These are phyloP conservation scores for Perizoma affinitatum DNA, from an alignment of 2,888 invertebrate species.

Conservation along the genomic window DNA sequence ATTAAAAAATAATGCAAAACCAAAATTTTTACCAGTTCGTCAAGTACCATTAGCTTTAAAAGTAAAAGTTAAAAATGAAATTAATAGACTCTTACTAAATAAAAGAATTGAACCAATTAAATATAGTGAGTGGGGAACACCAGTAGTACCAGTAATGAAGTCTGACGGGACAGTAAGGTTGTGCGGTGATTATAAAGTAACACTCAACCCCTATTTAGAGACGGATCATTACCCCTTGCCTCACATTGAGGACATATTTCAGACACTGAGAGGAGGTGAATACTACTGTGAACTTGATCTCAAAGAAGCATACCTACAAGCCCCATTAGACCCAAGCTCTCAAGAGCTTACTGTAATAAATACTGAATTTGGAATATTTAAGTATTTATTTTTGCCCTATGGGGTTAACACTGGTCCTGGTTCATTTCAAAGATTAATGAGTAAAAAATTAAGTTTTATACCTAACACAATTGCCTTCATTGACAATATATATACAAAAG, in stretches of 20 bases:
- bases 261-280: conserved; percentile 3
- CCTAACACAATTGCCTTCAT: conserved; percentile 11
- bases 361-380: conserved; percentile 6
- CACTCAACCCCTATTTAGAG: conserved; percentile 30
- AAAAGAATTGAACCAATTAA: conserved; percentile 10
- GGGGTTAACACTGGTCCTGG: conserved; percentile 8
- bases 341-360: conserved; percentile 2
- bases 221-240: conserved; percentile 25
- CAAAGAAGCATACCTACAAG: conserved; percentile 1
- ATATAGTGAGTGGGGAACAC: conserved; percentile 37
- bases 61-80: conserved; percentile 30
- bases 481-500: conserved; percentile 12
- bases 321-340: not conserved
- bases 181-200: conserved; percentile 39
- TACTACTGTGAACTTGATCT: conserved; percentile 14
- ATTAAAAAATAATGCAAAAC: conserved; percentile 6
- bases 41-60: conserved; percentile 34
- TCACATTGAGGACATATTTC: conserved; percentile 12
- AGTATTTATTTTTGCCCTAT: not conserved
- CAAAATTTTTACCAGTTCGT: conserved; percentile 20
- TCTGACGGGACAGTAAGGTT: conserved; percentile 37
- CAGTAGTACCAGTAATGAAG: conserved; percentile 39
- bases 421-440: conserved; percentile 17
- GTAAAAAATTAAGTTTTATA: conserved; percentile 7
- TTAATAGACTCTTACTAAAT: conserved; percentile 7